These are phyloP conservation scores for Pristis pectinata DNA, from an alignment of 2,797 vertebrate species.

Conservation along the genomic window DNA sequence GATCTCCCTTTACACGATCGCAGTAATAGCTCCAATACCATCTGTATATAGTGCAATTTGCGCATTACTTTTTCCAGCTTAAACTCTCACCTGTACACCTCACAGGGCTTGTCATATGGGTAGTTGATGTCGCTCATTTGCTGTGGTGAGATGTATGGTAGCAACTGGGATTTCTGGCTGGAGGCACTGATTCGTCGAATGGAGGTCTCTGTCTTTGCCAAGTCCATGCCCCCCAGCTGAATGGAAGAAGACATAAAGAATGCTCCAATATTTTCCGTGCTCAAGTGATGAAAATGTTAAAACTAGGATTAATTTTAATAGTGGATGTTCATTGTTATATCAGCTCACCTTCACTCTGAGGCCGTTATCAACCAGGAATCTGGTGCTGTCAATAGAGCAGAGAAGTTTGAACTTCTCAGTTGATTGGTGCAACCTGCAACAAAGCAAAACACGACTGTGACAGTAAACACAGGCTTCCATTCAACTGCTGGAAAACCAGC, in stretches of 20 bases:
- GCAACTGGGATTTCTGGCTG: constrained; percentile 40
- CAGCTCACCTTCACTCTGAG: constrained; percentile 72
- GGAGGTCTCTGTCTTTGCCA: constrained; percentile 74
- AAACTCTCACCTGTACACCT: constrained; percentile 77
- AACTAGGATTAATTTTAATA: background rate
- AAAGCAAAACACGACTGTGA: background rate
- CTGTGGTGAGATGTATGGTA: constrained; percentile 67
- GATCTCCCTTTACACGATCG: no score
- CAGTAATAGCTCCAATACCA: background rate
- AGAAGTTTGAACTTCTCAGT: constrained; percentile 66
- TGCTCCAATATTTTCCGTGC: background rate
- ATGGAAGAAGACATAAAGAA: constrained; percentile 38
- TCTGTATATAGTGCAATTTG: background rate
- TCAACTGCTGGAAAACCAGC: background rate
- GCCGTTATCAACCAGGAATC: constrained; percentile 70
- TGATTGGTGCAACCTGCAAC: constrained; percentile 70
- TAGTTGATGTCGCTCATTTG: constrained; percentile 52
- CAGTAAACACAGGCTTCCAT: background rate
- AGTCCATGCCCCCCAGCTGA: constrained; percentile 76
- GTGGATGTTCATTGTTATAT: background rate
- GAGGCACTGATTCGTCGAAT: constrained; percentile 51
- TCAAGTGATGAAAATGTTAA: background rate
- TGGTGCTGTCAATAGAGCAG: constrained; percentile 68
- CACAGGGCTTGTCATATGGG: constrained; percentile 61
- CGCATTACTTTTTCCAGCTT: background rate